Conservation (phyloP, 2,888 invertebrate species). For the Leucozona laternaria region DNA sequence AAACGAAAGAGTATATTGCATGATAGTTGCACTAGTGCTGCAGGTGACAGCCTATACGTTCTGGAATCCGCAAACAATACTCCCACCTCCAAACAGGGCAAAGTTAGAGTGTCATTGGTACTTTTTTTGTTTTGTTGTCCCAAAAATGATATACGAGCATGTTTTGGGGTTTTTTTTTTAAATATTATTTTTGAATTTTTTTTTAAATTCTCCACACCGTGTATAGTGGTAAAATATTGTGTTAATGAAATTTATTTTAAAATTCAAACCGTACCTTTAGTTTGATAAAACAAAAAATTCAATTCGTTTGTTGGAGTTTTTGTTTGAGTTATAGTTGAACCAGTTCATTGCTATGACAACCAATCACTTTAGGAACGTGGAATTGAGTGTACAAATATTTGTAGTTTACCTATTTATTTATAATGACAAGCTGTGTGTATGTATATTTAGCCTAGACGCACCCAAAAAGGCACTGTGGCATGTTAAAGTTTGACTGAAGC, state of each 20-base stretch:
- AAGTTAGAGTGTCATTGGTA: conserved; percentile 44
- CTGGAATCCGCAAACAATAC: conserved; percentile 25
- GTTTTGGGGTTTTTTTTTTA: neutral
- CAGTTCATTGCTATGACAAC: neutral
- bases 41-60: conserved; percentile 30
- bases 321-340: neutral
- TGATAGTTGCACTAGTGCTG: conserved; percentile 46
- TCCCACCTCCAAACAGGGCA: conserved; percentile 9
- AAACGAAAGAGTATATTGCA: conserved; percentile 55
- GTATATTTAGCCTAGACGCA: no score
- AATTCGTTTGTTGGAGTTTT: neutral
- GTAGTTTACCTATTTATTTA: neutral
- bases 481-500: no score
- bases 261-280: conserved; percentile 8
- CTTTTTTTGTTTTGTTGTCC: conserved; percentile 31
- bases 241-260: conserved; percentile 32
- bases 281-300: neutral
- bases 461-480: no score
- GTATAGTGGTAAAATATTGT: neutral
- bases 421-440: no score
- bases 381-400: neutral
- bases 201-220: neutral
- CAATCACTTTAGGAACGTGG: neutral
- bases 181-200: neutral
- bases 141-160: conserved; percentile 37